A percentile compares a stretch with the other conserved stretches of the same genome.
These are phyloP conservation scores for Melinaea marsaeus DNA, from an alignment of 2,888 invertebrate species.

Conservation along the genomic window DNA sequence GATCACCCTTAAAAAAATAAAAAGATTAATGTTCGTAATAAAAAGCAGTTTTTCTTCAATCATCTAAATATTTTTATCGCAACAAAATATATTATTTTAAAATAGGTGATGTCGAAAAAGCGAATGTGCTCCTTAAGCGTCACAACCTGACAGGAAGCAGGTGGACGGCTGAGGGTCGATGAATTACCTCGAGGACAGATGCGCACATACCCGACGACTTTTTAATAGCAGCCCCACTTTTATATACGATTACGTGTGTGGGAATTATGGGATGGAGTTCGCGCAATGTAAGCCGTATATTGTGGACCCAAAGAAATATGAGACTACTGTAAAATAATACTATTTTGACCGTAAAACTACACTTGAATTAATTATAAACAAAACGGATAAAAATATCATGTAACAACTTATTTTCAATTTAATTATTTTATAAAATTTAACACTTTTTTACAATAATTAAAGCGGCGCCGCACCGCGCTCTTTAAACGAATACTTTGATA, in stretches of 20 bases:
- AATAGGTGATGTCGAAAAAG: background rate
- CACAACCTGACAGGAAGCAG: constrained; percentile 48
- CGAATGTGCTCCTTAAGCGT: constrained; percentile 22
- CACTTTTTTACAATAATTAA: background rate
- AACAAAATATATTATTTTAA: no score
- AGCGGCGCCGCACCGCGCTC: constrained; percentile 43
- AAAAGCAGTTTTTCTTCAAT: no score
- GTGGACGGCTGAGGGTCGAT: constrained; percentile 53
- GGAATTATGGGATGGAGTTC: constrained; percentile 23
- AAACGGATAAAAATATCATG: no score
- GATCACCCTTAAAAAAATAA: no score
- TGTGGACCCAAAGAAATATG: background rate
- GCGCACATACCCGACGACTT: constrained; percentile 37
- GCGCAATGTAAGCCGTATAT: constrained; percentile 10
- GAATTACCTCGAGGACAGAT: constrained; percentile 50
- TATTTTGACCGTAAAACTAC: no score
- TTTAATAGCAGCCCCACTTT: constrained; percentile 35
- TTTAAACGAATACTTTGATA: constrained; percentile 45
- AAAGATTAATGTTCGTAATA: no score
- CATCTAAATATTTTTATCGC: no score
- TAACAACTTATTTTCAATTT: no score
- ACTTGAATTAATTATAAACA: no score
- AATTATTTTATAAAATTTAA: no score
- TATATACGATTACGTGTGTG: constrained; percentile 28
- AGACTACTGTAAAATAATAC: no score